Base-by-base conservation (phyloP, 2,888 invertebrate species). In the Aphodius sticticus region DNA sequence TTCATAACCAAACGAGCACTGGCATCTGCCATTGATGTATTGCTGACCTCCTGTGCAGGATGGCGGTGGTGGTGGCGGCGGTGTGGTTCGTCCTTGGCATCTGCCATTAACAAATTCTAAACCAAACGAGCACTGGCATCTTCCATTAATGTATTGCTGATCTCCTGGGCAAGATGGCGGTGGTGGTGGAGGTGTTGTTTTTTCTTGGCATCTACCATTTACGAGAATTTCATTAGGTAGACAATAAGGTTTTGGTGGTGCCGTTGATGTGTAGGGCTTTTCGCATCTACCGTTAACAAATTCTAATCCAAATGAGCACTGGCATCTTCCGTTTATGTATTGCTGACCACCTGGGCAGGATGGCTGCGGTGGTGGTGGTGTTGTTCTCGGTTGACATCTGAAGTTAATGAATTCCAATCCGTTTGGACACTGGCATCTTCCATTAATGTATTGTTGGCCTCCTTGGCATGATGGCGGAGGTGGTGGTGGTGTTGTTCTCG, bases 251-350 rank as follows among this genome's bases (percentile, higher is more conserved):
- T 1, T 26, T 26, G 26, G 26, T 26, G 26, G 26, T 26, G 26
- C 26, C 26, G 26, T 26, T 26, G 26, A 26, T 26, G 26, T 26
- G 26, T 26, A 26, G 1, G 26, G 26, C 26, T 26, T 53, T 38
- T 74, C 70, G 70, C 78, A 78, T 70, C 79, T 79, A 72, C 79
- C 79, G 74, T 69, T 77, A 36, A 71, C 16, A n/a, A 37, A 76
- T 15, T 69, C 16, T 12, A 38, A 38, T 38, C 70, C 37, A 76
- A 36, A 38, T 5, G 74, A 6, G 36, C 70, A 76, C 38, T 78
- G 78, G 26, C 78, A 79, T 35, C 14, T 36, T 69, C 78, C 78
- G 35, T 74, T 78, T 4, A 75, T n/a, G 35, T 69, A 77, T 14
- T 15, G 53, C 6, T 77, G 71, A n/a, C 71, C 53, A 0, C 78